Percentiles rank a stretch among this genome's conserved stretches.
phyloP scores from a whole-genome alignment of 2,113 vertebrate genomes.

The Acrocephalus arundinaceus region DNA sequence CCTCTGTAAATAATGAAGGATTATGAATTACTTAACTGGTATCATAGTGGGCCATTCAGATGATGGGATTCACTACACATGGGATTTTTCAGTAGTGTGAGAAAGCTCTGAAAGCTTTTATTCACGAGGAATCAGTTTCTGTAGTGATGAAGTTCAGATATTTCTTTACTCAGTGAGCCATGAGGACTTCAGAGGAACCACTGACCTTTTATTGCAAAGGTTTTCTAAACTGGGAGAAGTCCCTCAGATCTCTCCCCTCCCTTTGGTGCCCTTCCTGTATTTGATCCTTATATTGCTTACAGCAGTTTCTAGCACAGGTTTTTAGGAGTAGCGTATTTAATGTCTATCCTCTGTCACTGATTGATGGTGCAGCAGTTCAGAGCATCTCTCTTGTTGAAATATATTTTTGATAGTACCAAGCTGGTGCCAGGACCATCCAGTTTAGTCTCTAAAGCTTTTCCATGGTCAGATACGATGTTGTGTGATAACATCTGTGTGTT shows the following conservation, averaged over 20 bases:
- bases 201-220: background rate
- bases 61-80: background rate
- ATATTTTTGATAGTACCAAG: background rate
- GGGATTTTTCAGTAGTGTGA: background rate
- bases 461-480: background rate
- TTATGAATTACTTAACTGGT: background rate
- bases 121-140: background rate
- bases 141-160: background rate
- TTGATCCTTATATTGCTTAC: background rate
- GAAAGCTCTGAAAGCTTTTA: background rate
- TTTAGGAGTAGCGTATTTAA: background rate
- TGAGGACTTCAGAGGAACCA: background rate
- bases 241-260: background rate
- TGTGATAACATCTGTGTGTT: background rate
- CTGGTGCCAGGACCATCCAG: background rate
- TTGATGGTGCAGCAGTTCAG: background rate
- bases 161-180: background rate
- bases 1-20: background rate
- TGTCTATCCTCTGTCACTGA: background rate
- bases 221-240: background rate
- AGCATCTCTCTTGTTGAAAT: background rate
- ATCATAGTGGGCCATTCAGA: accelerated
- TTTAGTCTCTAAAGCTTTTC: background rate
- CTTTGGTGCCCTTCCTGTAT: background rate
- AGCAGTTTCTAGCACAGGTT: background rate